Conservation (phyloP, 2,797 vertebrate species). For the Enteromius trimaculatus region DNA sequence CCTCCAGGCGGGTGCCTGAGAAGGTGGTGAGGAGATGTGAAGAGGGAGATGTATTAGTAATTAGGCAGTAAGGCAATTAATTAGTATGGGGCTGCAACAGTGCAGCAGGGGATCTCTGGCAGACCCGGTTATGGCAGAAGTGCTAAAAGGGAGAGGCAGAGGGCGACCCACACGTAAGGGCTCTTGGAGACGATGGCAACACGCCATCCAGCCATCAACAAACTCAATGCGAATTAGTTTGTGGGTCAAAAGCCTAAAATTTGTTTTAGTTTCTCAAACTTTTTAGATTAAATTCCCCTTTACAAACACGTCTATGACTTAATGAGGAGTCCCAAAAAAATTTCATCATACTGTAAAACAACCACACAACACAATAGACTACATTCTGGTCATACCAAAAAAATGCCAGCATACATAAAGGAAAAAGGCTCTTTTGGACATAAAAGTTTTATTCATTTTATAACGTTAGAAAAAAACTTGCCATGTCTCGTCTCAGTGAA, state of each 20-base stretch:
- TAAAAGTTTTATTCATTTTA: background rate
- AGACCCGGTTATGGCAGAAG: slow-evolving; percentile 10
- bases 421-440: background rate
- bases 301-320: background rate
- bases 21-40: slow-evolving; percentile 34
- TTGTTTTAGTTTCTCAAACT: background rate
- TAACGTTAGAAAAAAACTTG: background rate
- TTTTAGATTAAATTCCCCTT: background rate
- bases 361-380: background rate
- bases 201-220: slow-evolving; percentile 14
- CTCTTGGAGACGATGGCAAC: background rate
- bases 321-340: background rate
- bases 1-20: slow-evolving; percentile 25
- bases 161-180: background rate
- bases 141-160: slow-evolving; percentile 36
- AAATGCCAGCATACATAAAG: background rate
- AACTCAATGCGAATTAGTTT: background rate
- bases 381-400: background rate
- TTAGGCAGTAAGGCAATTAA: slow-evolving; percentile 40
- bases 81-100: slow-evolving; percentile 33
- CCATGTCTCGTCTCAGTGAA: background rate
- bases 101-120: slow-evolving; percentile 26
- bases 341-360: background rate
- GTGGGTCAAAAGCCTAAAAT: background rate
- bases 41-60: slow-evolving; percentile 40